Conservation (phyloP, 2,888 invertebrate genomes). For the Herminia tarsipennalis region DNA sequence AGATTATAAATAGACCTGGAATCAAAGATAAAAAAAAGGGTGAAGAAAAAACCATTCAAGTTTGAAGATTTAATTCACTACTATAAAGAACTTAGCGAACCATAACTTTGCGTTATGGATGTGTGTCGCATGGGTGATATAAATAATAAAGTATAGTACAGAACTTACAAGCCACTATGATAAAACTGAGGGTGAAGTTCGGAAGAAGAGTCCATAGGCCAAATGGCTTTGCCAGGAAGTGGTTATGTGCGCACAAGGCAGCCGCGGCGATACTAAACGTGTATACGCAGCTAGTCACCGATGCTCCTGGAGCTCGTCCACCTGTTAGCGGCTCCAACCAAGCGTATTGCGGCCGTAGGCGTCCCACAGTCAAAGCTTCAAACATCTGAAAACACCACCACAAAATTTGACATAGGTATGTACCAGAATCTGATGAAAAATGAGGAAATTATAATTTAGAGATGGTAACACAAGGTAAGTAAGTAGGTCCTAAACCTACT, state of each 20-base stretch:
- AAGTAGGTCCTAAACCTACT: too few species aligned
- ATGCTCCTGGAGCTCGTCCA: slow-evolving; percentile 91
- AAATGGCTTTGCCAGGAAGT: slow-evolving; percentile 85
- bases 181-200: slow-evolving; percentile 86
- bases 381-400: slow-evolving; percentile 72
- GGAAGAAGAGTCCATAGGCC: slow-evolving; percentile 89
- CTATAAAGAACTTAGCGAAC: too few species aligned
- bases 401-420: too few species aligned
- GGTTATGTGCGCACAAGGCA: slow-evolving; percentile 89
- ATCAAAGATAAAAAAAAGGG: neutral
- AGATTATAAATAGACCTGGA: slow-evolving; percentile 89
- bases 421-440: too few species aligned
- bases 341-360: slow-evolving; percentile 89
- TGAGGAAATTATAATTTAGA: too few species aligned
- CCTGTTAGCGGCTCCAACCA: slow-evolving; percentile 91
- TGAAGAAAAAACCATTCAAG: too few species aligned
- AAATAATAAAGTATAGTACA: neutral
- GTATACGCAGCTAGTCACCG: slow-evolving; percentile 90
- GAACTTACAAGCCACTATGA: slow-evolving; percentile 87
- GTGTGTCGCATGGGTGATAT: too few species aligned
- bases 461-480: too few species aligned
- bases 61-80: too few species aligned
- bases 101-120: too few species aligned
- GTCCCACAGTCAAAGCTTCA: slow-evolving; percentile 89
- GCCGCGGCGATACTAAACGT: slow-evolving; percentile 88